A percentile compares a stretch with the other conserved stretches of the same genome.
These are phyloP conservation scores for Coremacera marginata DNA, from an alignment of 2,888 invertebrate genomes.

Conservation along the genomic window DNA sequence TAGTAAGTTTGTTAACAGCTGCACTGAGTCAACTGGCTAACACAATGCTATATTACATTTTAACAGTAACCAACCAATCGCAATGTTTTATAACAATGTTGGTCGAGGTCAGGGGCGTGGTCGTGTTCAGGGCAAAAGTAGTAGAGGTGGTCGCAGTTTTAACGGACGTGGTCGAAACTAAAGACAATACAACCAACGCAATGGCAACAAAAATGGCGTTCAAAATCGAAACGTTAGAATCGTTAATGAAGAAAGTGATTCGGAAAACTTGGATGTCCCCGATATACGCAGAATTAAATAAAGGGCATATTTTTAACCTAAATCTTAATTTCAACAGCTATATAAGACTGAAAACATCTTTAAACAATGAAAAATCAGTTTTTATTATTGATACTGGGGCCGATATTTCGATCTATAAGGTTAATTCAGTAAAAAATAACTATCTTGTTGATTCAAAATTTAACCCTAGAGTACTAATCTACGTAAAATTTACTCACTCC, in stretches of 20 bases:
- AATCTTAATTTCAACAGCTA: slow-evolving; percentile 25
- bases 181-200: not conserved
- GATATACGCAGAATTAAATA: slow-evolving; percentile 17
- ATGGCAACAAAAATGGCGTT: not conserved
- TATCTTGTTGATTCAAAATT: not conserved
- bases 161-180: not conserved
- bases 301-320: not conserved
- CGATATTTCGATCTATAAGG: slow-evolving; percentile 33
- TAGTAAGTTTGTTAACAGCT: slow-evolving; percentile 38
- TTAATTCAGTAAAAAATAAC: not conserved
- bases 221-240: slow-evolving; percentile 16
- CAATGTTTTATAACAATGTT: too few relatives aligned
- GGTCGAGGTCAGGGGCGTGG: not conserved
- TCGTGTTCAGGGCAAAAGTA: not conserved
- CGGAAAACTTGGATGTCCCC: slow-evolving; percentile 32
- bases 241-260: not conserved
- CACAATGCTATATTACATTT: slow-evolving; percentile 32
- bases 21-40: slow-evolving; percentile 38
- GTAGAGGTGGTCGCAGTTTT: not conserved
- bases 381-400: not conserved
- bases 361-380: not conserved
- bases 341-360: slow-evolving; percentile 8
- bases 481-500: too few relatives aligned
- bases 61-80: not conserved
- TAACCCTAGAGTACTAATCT: too few relatives aligned